Conservation (phyloP, 2,797 vertebrate genomes). For the Centropyge bicolor region DNA sequence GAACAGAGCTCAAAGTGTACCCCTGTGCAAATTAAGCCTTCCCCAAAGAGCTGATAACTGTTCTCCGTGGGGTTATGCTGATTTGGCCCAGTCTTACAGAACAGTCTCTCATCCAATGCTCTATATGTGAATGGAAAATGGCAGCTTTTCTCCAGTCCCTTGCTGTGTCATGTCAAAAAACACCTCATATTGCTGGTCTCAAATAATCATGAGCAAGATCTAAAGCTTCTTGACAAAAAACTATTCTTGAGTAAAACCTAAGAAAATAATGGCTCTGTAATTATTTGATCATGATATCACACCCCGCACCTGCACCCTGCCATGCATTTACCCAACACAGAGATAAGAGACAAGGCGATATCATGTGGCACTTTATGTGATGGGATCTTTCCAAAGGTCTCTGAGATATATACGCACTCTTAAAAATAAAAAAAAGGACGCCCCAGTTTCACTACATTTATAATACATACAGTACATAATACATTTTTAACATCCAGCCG, state of each 20-base stretch:
- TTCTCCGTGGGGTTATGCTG: conserved; percentile 30
- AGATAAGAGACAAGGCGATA: conserved; percentile 54
- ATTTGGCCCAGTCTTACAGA: conserved; percentile 24
- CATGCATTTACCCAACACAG: conserved; percentile 23
- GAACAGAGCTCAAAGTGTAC: conserved; percentile 49
- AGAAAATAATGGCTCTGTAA: conserved; percentile 1
- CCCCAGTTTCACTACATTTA: neutral
- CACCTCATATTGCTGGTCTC: neutral
- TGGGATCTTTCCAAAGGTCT: conserved; percentile 38
- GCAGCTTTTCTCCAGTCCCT: neutral
- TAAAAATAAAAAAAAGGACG: conserved; percentile 9
- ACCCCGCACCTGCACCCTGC: conserved; percentile 25
- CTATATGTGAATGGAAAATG: neutral
- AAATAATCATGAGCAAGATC: neutral
- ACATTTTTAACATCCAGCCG: neutral
- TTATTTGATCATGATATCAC: conserved; percentile 40
- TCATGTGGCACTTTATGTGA: conserved; percentile 57
- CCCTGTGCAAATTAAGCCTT: conserved; percentile 46
- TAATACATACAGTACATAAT: neutral
- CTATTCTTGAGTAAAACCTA: neutral
- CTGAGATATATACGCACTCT: conserved; percentile 38
- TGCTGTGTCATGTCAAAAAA: neutral
- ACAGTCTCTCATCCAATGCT: conserved; percentile 2
- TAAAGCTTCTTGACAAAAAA: neutral
- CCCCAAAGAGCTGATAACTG: conserved; percentile 39